phyloP scores from a whole-genome alignment of 2,113 vertebrate genomes.

The Lethenteron camtschaticum region DNA sequence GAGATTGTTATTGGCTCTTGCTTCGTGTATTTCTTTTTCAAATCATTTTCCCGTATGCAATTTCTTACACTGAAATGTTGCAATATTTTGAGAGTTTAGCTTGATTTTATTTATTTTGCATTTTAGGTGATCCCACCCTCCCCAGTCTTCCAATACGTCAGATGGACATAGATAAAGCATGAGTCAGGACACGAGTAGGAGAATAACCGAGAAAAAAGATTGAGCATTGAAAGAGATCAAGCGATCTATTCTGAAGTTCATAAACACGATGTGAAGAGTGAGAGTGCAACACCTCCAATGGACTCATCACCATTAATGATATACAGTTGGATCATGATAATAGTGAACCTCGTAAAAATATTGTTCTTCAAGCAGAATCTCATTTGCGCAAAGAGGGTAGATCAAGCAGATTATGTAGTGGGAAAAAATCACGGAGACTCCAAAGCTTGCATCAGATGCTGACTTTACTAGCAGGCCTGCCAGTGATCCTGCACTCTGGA shows the following conservation, averaged over 20 bases:
- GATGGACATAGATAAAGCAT: not conserved
- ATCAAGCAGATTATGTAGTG: too few species aligned
- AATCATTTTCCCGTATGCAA: not conserved
- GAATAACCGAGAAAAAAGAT: not conserved
- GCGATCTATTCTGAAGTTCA: not conserved
- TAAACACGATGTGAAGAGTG: conserved; percentile 4
- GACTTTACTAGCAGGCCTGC: too few species aligned
- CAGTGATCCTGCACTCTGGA: too few species aligned
- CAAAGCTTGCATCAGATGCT: too few species aligned
- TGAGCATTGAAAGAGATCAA: conserved; percentile 1
- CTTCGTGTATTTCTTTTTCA: not conserved
- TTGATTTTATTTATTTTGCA: not conserved
- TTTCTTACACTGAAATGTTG: not conserved
- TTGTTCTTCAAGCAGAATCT: too few species aligned
- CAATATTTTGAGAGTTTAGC: not conserved
- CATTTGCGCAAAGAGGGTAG: too few species aligned
- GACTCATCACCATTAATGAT: not conserved
- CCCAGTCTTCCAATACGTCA: conserved; percentile 1
- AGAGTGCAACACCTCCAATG: not conserved
- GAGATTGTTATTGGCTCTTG: not conserved
- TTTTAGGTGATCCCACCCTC: not conserved
- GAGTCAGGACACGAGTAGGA: not conserved
- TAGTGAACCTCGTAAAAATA: too few species aligned
- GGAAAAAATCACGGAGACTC: too few species aligned
- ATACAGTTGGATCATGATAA: too few species aligned